Evolutionary conservation across 2,797 vertebrate genomes (phyloP).

Genomic region (Enteromius trimaculatus): DNA sequence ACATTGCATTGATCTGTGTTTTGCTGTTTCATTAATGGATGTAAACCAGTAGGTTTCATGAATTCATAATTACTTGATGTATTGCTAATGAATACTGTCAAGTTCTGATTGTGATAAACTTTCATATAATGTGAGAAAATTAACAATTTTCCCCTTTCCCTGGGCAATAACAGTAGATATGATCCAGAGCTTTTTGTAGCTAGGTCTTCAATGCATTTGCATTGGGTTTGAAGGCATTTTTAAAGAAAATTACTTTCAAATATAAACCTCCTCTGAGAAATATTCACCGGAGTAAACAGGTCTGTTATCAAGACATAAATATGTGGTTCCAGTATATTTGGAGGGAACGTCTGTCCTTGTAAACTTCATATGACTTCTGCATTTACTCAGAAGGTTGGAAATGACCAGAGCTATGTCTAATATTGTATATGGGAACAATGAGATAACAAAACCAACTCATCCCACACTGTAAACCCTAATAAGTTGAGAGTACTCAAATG

Average conservation of each 20-base stretch:
- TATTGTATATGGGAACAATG: neutral
- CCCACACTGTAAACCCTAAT: too few relatives aligned
- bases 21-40: neutral
- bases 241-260: conserved; percentile 11
- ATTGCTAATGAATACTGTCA: neutral
- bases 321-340: neutral
- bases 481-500: too few relatives aligned
- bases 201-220: neutral
- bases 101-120: neutral
- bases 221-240: neutral
- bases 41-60: neutral
- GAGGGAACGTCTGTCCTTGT: neutral
- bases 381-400: neutral
- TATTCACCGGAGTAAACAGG: conserved; percentile 7
- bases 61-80: neutral
- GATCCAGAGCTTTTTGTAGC: neutral
- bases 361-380: neutral
- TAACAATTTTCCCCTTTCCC: too few relatives aligned
- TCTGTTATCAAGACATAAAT: neutral
- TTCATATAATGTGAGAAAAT: neutral
- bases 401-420: neutral
- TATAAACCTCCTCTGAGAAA: neutral
- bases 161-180: neutral
- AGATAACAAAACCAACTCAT: neutral
- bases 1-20: neutral